Conservation (phyloP, 2,888 invertebrate genomes). For the Cyaniris semiargus region DNA sequence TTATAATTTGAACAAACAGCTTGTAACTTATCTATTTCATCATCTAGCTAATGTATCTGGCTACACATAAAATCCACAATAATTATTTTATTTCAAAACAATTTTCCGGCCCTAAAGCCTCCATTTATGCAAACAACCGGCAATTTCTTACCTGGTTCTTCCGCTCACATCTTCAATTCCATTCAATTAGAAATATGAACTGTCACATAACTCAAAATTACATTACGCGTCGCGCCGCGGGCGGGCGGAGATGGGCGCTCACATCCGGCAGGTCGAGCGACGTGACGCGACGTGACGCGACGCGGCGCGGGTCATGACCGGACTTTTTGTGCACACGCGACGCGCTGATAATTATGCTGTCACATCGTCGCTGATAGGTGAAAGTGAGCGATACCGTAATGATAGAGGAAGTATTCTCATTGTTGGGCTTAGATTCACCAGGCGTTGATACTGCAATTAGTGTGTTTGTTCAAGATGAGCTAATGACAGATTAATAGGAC, state of each 20-base stretch:
- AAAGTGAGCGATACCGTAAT: constrained; percentile 70
- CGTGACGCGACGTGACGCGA: neutral
- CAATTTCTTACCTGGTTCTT: too few relatives aligned
- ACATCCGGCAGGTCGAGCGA: constrained; percentile 67
- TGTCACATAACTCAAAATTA: constrained; percentile 49
- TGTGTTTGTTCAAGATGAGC: constrained; percentile 6
- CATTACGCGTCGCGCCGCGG: constrained; percentile 45
- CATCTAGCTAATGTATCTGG: too few relatives aligned
- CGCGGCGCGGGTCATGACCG: constrained; percentile 65
- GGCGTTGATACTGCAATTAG: neutral
- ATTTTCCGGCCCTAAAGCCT: too few relatives aligned
- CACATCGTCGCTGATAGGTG: constrained; percentile 76
- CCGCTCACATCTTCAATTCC: constrained; percentile 29
- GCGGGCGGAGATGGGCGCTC: constrained; percentile 60
- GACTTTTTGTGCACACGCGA: constrained; percentile 72
- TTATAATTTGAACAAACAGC: too few relatives aligned
- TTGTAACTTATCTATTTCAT: too few relatives aligned
- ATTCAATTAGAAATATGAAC: constrained; percentile 48
- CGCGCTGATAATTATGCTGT: constrained; percentile 79
- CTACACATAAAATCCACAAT: too few relatives aligned
- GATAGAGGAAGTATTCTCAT: constrained; percentile 54
- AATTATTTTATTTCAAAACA: too few relatives aligned
- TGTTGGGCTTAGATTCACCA: constrained; percentile 31
- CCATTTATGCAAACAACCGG: too few relatives aligned
- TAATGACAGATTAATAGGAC: constrained; percentile 26